Evolutionary conservation across 2,797 vertebrate species (phyloP).

Genomic region (Sebastes wilsoni): DNA sequence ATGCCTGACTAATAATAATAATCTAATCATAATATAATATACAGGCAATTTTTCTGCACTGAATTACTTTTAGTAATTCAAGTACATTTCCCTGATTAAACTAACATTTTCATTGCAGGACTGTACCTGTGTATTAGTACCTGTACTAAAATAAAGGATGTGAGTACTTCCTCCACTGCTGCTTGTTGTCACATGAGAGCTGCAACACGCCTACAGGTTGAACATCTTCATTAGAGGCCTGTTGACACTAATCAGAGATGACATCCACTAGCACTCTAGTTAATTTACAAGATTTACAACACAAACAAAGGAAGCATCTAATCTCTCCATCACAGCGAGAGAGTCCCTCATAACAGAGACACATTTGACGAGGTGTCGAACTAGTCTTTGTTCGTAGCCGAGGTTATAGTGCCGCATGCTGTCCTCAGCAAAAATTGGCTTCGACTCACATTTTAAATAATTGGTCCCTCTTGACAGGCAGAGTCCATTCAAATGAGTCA

Average conservation of each 20-base stretch:
- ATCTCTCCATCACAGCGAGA: conserved; percentile 51
- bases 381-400: conserved; percentile 44
- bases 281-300: conserved; percentile 73
- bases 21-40: not conserved
- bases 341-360: conserved; percentile 41
- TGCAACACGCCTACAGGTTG: conserved; percentile 56
- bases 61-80: too few species aligned
- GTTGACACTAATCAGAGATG: conserved; percentile 71
- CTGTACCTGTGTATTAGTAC: not conserved
- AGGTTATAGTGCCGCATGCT: conserved; percentile 25
- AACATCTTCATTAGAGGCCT: conserved; percentile 67
- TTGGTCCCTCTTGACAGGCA: conserved; percentile 14
- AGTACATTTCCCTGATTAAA: not conserved
- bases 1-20: not conserved
- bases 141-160: not conserved
- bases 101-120: not conserved
- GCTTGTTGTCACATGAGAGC: conserved; percentile 19
- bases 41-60: not conserved
- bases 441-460: conserved; percentile 14
- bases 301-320: conserved; percentile 64
- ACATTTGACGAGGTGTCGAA: conserved; percentile 37
- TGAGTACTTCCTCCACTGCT: not conserved
- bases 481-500: conserved; percentile 18
- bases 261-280: conserved; percentile 57
- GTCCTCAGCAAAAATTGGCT: conserved; percentile 34